These are phyloP conservation scores for Platysternon megacephalum DNA, from an alignment of 2,113 vertebrate genomes.

Conservation along the genomic window DNA sequence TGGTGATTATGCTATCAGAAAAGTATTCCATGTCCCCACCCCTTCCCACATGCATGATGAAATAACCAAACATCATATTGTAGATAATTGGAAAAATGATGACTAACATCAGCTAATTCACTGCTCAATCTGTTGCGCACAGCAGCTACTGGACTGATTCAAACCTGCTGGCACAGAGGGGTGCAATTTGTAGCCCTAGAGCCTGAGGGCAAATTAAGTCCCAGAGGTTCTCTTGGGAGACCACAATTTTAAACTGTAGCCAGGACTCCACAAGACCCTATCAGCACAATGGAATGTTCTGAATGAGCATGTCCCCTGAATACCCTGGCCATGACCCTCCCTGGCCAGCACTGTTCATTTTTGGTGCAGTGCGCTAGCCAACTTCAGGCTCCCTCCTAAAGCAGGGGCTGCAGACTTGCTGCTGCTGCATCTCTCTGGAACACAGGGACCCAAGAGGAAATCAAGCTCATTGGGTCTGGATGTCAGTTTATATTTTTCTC, in stretches of 20 bases:
- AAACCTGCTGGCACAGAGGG: slow-evolving; percentile 11
- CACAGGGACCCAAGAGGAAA: background rate
- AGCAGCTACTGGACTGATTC: slow-evolving; percentile 43
- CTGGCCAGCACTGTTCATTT: background rate
- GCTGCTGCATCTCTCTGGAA: background rate
- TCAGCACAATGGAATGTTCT: rapidly evolving
- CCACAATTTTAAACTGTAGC: background rate
- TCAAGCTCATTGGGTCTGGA: background rate
- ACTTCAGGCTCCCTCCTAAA: rapidly evolving
- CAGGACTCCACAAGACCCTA: rapidly evolving
- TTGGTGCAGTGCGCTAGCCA: background rate
- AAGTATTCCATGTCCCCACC: slow-evolving; percentile 63
- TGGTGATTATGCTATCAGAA: slow-evolving; percentile 66
- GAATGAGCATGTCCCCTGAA: background rate
- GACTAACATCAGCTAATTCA: slow-evolving; percentile 68
- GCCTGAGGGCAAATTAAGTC: background rate
- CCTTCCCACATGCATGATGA: slow-evolving; percentile 72
- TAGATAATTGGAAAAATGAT: slow-evolving; percentile 52
- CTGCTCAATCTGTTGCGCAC: slow-evolving; percentile 60
- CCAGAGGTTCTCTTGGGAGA: slow-evolving; percentile 1
- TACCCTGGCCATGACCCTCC: background rate
- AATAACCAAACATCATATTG: slow-evolving; percentile 53
- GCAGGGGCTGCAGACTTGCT: rapidly evolving
- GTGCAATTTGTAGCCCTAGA: background rate
- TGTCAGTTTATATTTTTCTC: slow-evolving; percentile 25